Conservation (phyloP, 1,140 invertebrate genomes). For the Brachionus rubens region DNA sequence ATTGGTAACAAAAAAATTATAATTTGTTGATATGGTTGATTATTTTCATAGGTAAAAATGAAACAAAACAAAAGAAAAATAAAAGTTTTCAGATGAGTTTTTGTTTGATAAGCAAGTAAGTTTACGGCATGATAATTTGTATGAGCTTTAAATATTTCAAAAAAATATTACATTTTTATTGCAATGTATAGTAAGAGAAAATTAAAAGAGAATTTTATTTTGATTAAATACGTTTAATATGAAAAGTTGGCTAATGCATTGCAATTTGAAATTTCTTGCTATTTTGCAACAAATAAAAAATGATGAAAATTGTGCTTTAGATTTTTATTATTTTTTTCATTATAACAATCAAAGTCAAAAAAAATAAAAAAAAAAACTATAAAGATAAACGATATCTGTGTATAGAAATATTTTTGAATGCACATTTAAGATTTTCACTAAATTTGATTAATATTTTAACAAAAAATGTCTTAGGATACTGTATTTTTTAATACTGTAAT, state of each 20-base stretch:
- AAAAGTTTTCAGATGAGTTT: too few species aligned
- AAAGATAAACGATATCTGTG: not conserved
- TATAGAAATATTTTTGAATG: not conserved
- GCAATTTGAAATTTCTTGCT: constrained; percentile 10
- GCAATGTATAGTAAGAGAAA: not conserved
- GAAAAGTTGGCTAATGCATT: too few species aligned
- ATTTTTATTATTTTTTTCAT: not conserved
- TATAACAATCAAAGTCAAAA: not conserved
- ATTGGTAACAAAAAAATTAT: too few species aligned
- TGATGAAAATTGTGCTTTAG: not conserved
- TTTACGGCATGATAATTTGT: constrained; percentile 30
- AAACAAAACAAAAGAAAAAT: too few species aligned
- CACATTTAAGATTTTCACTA: too few species aligned
- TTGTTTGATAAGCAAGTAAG: not conserved
- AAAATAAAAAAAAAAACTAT: not conserved
- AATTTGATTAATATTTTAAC: not conserved
- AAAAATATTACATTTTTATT: not conserved
- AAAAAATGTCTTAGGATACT: too few species aligned
- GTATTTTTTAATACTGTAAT: too few species aligned
- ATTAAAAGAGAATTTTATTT: too few species aligned
- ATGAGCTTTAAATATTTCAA: constrained; percentile 9
- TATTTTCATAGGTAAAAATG: too few species aligned
- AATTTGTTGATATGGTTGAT: too few species aligned
- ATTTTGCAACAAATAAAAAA: constrained; percentile 16
- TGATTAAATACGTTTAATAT: too few species aligned